Evolutionary conservation across 2,797 vertebrate species (phyloP), one percentile per base, ranked within the genome.

Genomic region (Gallinago nigripennis): DNA sequence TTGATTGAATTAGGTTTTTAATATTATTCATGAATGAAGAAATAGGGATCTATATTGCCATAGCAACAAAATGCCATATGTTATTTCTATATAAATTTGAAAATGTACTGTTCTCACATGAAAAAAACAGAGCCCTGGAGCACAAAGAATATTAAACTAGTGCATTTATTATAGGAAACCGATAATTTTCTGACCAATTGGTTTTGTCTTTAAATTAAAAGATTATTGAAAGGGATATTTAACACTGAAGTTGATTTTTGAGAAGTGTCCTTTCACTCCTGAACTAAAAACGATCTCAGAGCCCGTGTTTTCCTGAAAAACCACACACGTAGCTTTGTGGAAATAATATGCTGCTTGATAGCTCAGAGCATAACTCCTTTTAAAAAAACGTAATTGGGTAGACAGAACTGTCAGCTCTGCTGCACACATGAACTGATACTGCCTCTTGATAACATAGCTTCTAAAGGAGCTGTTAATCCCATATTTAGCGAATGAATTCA

Each of bases 51-150:
- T 87, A 61, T 87, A 92, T 91, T 92, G 51, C 75, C 75, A 89
- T 84, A 90, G 86, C 75, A 95, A 96, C 51, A 77, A 70, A 83
- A 94, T 53, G 46, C 15, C 25, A 18, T 85, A 81, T 76, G 70
- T 92, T 95, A 92, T 95, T 94, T 64, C 85, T 88, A 12, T 86
- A 35, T 86, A 92, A 88, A 93, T 88, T 87, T 96, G 76, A 86
- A 92, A 94, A 92, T 65, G 8, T 16, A 68, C 5, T 87, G 23
- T 64, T 78, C 69, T 94, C 73, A 53, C 19, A 88, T 65, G 30
- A 95, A 96, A 95, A 96, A 92, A 89, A 19, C 41, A 60, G 46
- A 84, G 57, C 33, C 66, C n/a, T 53, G 51, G 30, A 88, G n/a
- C 35, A 89, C n/a, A 73, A 75, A 75, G 57, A 81, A 86, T 57